Evolutionary conservation across 2,888 invertebrate genomes (phyloP), one percentile per base, ranked within the genome.

Genomic region (Cryptus viduatorius): DNA sequence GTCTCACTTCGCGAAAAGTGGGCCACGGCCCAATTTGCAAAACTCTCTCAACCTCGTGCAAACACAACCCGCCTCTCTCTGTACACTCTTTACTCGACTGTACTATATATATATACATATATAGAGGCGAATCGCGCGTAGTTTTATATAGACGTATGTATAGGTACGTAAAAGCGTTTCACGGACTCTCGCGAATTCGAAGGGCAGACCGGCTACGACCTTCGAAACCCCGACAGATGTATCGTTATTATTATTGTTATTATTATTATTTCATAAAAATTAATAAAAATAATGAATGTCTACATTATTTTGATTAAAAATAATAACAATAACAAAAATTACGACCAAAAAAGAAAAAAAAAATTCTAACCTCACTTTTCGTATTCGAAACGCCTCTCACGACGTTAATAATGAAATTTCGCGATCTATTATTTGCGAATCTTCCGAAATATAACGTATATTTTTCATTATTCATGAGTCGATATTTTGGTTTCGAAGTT

Each of bases 21-120:
- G 93, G 93, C 93, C 93, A 93, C 92, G 93, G 92, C 92, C 93
- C 91, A 93, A 93, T 93, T 93, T 91, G 89, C 91, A 89, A 88
- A 89, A 89, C 89, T 91, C 90, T 88, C 88, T 88, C 88, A 88
- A 83, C 89, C 89, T 90, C 85, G 79, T 72, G 73, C 85, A 71
- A 80, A 77, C 89, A 88, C 77, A 59, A 81, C n/a, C 19, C n/a
- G 56, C 50, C 48, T 69, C 46, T 61, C 31, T 50, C 59, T 56
- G 65, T 19, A 50, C 42, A 65, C 65, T 42, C 65, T 67, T 71
- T 61, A 73, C 19, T 16, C 64, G 76, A 50, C 73, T 75, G 59
- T 67, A 56, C 79, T 67, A 65, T 64, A 19, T 31, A 42, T 31
- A 29, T 56, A 79, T 29, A 69, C 12, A 29, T 31, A 53, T 31